Evolutionary conservation across 2,888 invertebrate species (phyloP).

Genomic region (Ligdia adustata): DNA sequence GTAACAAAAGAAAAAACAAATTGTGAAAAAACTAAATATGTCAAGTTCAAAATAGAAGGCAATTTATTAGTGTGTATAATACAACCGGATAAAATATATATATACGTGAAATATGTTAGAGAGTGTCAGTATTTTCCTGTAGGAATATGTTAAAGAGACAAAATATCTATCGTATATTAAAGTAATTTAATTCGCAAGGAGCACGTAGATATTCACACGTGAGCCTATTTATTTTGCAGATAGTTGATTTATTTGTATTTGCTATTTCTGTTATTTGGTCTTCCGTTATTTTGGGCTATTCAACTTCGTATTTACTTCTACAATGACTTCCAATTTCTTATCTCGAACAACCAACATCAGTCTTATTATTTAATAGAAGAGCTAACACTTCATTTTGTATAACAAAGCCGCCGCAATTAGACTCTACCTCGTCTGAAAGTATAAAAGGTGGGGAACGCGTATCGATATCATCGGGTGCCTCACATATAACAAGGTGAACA

Average conservation of each 20-base stretch:
- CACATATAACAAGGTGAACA: conserved; percentile 2
- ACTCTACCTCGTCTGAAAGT: conserved; percentile 67
- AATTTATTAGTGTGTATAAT: background rate
- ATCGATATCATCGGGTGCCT: conserved; percentile 75
- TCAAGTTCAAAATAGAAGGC: background rate
- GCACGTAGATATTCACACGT: conserved; percentile 14
- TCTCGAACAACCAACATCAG: conserved; percentile 60
- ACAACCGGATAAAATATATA: background rate
- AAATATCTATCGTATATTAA: conserved; percentile 34
- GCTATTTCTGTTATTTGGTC: background rate
- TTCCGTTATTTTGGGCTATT: background rate
- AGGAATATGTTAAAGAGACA: conserved; percentile 12
- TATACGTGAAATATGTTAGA: background rate
- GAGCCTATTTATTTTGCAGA: conserved; percentile 1
- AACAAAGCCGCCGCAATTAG: conserved; percentile 81
- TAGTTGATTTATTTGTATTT: conserved; percentile 3
- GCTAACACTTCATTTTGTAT: conserved; percentile 82
- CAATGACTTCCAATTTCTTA: conserved; percentile 52
- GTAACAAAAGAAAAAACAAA: conserved; percentile 59
- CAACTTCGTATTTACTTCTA: conserved; percentile 20
- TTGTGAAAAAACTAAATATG: conserved; percentile 26
- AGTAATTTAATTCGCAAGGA: conserved; percentile 31
- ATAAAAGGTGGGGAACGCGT: conserved; percentile 71
- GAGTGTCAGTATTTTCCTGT: conserved; percentile 9
- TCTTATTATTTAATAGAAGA: conserved; percentile 81